phyloP scores from a whole-genome alignment of 2,888 invertebrate genomes.

The Junonia oenone region DNA sequence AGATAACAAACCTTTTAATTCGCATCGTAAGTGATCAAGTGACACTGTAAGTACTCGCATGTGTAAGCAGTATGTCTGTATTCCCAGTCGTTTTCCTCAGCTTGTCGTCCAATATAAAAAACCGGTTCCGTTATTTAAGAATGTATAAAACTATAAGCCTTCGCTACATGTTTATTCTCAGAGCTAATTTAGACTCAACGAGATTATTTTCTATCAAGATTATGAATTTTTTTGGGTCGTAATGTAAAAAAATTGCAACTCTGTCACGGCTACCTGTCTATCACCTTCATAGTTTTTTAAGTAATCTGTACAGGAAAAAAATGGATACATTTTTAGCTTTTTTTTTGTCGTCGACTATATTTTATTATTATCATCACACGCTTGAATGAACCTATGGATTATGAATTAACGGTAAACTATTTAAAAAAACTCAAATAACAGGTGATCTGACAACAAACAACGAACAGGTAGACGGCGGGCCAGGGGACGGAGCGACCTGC shows the following conservation, averaged over 20 bases:
- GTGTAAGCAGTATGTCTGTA: neutral
- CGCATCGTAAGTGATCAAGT: neutral
- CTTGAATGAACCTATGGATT: too few relatives aligned
- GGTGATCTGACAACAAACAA: neutral
- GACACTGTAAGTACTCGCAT: neutral
- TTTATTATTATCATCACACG: too few relatives aligned
- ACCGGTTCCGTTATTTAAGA: constrained; percentile 2
- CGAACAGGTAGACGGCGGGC: neutral
- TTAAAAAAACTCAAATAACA: too few relatives aligned
- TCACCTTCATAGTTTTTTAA: too few relatives aligned
- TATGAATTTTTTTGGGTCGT: too few relatives aligned
- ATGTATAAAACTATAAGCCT: neutral
- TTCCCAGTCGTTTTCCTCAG: neutral
- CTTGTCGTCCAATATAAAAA: neutral
- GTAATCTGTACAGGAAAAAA: too few relatives aligned
- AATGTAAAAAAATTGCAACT: too few relatives aligned
- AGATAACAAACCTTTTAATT: neutral
- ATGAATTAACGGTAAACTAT: too few relatives aligned
- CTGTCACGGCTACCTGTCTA: too few relatives aligned
- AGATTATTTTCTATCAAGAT: too few relatives aligned
- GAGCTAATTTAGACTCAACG: neutral
- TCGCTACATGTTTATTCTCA: neutral
- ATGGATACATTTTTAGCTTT: too few relatives aligned
- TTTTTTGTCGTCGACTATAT: too few relatives aligned
- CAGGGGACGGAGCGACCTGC: neutral